Evolutionary conservation across 1,140 invertebrate species (phyloP).

Genomic region (Nylanderia fulva): DNA sequence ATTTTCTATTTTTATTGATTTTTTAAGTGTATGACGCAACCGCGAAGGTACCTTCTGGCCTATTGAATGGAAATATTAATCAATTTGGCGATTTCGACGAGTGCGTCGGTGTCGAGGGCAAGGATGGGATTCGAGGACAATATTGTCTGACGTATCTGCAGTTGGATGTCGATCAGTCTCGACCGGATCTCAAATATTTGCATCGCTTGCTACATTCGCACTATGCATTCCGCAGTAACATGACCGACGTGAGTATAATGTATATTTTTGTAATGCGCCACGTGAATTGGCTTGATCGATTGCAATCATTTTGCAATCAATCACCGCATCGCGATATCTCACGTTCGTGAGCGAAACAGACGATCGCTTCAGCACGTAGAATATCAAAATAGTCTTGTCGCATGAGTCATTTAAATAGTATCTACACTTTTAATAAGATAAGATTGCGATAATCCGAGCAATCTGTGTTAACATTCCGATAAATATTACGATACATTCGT

Average conservation of each 20-base stretch:
- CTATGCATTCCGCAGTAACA: slow-evolving; percentile 88
- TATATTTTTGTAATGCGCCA: neutral
- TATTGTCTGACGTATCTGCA: slow-evolving; percentile 89
- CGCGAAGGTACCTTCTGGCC: slow-evolving; percentile 87
- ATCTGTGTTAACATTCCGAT: too few species aligned
- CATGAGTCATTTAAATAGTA: neutral
- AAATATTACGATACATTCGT: neutral
- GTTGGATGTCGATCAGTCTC: slow-evolving; percentile 84
- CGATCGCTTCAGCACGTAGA: neutral
- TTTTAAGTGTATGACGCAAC: slow-evolving; percentile 88
- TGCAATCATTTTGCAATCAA: slow-evolving; percentile 37
- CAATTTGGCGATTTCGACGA: slow-evolving; percentile 89
- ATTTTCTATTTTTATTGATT: slow-evolving; percentile 5
- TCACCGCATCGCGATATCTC: slow-evolving; percentile 5
- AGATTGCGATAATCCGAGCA: neutral
- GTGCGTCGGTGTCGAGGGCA: slow-evolving; percentile 85
- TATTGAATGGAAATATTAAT: slow-evolving; percentile 89
- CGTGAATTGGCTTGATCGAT: neutral
- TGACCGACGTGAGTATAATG: slow-evolving; percentile 87
- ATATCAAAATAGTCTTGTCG: neutral
- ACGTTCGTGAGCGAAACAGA: neutral
- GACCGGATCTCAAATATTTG: slow-evolving; percentile 85
- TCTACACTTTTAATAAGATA: too few species aligned
- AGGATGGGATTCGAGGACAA: slow-evolving; percentile 85
- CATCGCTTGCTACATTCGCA: slow-evolving; percentile 88